Conservation (phyloP, 2,888 invertebrate species). For the Melipona beecheii region DNA sequence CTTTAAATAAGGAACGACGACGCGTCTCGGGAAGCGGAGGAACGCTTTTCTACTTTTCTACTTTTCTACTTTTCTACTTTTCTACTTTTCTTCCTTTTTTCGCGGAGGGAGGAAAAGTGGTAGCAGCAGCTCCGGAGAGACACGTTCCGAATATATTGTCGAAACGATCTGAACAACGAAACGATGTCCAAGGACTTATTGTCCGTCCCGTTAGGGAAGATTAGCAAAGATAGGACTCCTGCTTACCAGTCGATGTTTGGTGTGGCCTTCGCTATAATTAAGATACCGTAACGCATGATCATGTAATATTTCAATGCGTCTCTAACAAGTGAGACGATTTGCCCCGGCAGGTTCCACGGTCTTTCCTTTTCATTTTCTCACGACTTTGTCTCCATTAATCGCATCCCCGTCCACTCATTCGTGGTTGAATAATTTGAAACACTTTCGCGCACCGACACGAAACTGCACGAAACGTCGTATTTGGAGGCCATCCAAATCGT, state of each 20-base stretch:
- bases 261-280: conserved; percentile 33
- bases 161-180: not conserved
- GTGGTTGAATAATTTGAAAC: conserved; percentile 50
- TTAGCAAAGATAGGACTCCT: not conserved
- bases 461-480: conserved; percentile 33
- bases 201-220: not conserved
- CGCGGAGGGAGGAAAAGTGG: not conserved
- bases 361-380: conserved; percentile 52
- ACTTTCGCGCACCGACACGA: conserved; percentile 45
- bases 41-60: conserved; percentile 30
- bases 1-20: conserved; percentile 67
- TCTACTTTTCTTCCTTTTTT: conserved; percentile 12
- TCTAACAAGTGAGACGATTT: conserved; percentile 38
- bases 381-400: conserved; percentile 54
- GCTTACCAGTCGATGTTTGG: not conserved
- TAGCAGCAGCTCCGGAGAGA: not conserved
- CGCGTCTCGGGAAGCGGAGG: conserved; percentile 10
- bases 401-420: conserved; percentile 35
- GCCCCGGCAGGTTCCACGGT: conserved; percentile 60
- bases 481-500: conserved; percentile 63
- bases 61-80: conserved; percentile 24
- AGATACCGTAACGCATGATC: conserved; percentile 18
- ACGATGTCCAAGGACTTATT: not conserved
- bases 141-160: not conserved
- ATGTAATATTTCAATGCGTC: conserved; percentile 23